Evolutionary conservation across 2,797 vertebrate species (phyloP).

Genomic region (Coluber constrictor): DNA sequence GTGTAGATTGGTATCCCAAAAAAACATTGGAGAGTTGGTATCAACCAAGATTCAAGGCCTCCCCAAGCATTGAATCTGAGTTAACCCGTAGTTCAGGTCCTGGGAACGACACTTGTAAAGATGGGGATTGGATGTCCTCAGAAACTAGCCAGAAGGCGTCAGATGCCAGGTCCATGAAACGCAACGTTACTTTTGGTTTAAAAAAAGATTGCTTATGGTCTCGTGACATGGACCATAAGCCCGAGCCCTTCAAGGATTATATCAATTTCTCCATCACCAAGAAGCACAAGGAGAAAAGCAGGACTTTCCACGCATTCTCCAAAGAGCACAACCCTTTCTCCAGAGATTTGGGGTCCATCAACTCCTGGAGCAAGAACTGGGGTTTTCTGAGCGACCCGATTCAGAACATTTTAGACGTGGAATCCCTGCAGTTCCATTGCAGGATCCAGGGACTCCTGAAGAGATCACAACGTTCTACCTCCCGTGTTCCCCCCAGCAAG

Average conservation of each 20-base stretch:
- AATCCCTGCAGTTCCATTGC: conserved; percentile 83
- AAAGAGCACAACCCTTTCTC: accelerated
- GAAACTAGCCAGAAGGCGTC: not conserved
- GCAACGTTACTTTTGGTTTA: accelerated
- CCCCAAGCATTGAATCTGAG: conserved; percentile 2
- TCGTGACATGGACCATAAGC: conserved; percentile 55
- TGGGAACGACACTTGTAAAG: accelerated
- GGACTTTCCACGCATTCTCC: not conserved
- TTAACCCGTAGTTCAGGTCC: not conserved
- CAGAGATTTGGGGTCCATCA: not conserved
- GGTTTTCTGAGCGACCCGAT: conserved; percentile 58
- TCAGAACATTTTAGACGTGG: conserved; percentile 80
- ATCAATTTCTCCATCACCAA: conserved; percentile 59
- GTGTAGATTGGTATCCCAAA: accelerated
- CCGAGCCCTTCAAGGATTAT: conserved; percentile 43
- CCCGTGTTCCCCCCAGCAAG: conserved; percentile 23
- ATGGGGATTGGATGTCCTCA: conserved; percentile 3
- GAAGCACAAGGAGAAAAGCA: conserved; percentile 42
- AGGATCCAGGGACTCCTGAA: conserved; percentile 77
- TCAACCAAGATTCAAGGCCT: accelerated
- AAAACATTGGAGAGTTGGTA: not conserved
- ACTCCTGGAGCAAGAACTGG: conserved; percentile 39
- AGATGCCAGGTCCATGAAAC: not conserved
- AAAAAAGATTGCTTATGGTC: not conserved
- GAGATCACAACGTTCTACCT: conserved; percentile 29